Evolutionary conservation across 2,888 invertebrate genomes (phyloP).

Genomic region (Minunthozetes semirufus): DNA sequence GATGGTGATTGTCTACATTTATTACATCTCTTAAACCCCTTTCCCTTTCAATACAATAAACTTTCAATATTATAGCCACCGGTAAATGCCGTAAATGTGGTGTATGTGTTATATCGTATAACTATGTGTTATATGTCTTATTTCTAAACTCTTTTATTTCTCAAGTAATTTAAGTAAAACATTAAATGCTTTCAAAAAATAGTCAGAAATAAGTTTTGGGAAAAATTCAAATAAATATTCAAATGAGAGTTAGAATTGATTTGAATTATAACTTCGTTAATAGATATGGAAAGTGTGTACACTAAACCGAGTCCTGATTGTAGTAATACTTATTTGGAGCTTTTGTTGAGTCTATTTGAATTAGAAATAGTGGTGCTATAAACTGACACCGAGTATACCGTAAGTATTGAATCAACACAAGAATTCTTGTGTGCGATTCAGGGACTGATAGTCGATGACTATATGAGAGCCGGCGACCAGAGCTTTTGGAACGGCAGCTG

Average conservation of each 20-base stretch:
- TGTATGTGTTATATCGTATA: no score
- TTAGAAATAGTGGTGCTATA: conserved; percentile 9
- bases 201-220: no score
- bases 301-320: not conserved
- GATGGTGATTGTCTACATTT: conserved; percentile 6
- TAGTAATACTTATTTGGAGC: not conserved
- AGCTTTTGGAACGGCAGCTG: conserved; percentile 13
- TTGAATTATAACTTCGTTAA: not conserved
- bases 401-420: conserved; percentile 21
- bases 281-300: not conserved
- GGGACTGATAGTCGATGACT: not conserved
- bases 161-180: no score
- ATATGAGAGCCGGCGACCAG: not conserved
- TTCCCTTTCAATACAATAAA: conserved; percentile 9
- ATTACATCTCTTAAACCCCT: conserved; percentile 19
- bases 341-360: not conserved
- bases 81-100: no score
- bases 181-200: no score
- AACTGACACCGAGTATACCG: not conserved
- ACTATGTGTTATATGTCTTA: no score
- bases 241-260: no score
- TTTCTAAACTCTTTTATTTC: no score
- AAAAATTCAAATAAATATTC: no score
- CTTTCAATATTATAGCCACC: not conserved
- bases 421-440: not conserved